These are phyloP conservation scores for Drosophila rubida DNA, from an alignment of 2,888 invertebrate genomes.

Conservation along the genomic window DNA sequence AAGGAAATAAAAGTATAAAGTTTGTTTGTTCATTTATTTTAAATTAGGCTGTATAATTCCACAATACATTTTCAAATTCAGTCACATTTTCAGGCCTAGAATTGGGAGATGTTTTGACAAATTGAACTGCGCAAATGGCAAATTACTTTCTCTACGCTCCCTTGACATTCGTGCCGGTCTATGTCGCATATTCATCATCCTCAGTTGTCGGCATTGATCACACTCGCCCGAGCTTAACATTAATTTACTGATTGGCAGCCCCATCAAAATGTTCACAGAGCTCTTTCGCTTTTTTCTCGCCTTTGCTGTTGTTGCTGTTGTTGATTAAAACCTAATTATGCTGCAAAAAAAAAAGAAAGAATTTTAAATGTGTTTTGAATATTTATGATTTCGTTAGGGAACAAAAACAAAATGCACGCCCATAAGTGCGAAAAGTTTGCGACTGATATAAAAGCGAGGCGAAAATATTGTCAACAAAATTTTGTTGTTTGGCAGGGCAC, in stretches of 20 bases:
- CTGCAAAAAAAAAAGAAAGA: conserved; percentile 41
- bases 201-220: conserved; percentile 73
- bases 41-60: too few relatives aligned
- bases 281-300: conserved; percentile 17
- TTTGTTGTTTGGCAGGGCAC: conserved; percentile 60
- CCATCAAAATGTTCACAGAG: conserved; percentile 33
- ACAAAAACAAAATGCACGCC: conserved; percentile 28
- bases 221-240: conserved; percentile 31
- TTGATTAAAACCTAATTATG: conserved; percentile 79
- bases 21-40: too few relatives aligned
- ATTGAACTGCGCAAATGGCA: conserved; percentile 13
- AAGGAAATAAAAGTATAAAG: too few relatives aligned
- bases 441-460: conserved; percentile 40
- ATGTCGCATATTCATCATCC: conserved; percentile 36
- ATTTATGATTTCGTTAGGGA: conserved; percentile 68
- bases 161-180: conserved; percentile 12
- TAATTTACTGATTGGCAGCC: conserved; percentile 54
- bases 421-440: conserved; percentile 57
- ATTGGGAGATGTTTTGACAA: conserved; percentile 18
- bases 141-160: conserved; percentile 51
- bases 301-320: conserved; percentile 1
- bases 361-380: conserved; percentile 81
- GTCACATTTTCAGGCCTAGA: conserved; percentile 1
- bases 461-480: conserved; percentile 74
- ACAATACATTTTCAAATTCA: background rate